A percentile compares a stretch with the other conserved stretches of the same genome.
These are phyloP conservation scores for Gymnopithys bicolor DNA, from an alignment of 2,797 vertebrate species.

Conservation along the genomic window DNA sequence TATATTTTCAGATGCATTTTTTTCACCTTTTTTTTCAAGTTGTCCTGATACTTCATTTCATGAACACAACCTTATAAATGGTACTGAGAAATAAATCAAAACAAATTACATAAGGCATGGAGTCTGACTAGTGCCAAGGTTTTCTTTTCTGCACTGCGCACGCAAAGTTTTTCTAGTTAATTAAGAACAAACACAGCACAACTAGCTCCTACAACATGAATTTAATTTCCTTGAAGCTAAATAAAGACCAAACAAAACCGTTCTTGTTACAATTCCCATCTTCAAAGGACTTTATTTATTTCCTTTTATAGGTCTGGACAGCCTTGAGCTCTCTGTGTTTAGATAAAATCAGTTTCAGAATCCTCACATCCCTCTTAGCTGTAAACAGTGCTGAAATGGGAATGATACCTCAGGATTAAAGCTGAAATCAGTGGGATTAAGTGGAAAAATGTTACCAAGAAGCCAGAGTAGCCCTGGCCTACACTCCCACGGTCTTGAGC, in stretches of 20 bases:
- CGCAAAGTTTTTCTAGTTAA: slow-evolving; percentile 5
- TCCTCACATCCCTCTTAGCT: not conserved
- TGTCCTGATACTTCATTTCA: not conserved
- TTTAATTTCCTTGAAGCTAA: slow-evolving; percentile 63
- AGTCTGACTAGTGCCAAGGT: not conserved
- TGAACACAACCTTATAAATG: not conserved
- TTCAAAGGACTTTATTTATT: slow-evolving; percentile 62
- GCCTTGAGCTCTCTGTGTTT: slow-evolving; percentile 38
- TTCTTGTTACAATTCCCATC: slow-evolving; percentile 29
- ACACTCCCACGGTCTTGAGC: not conserved
- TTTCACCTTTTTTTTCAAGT: not conserved
- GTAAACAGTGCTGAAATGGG: not conserved
- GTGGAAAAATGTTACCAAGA: not conserved
- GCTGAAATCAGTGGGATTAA: not conserved
- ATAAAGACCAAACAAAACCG: slow-evolving; percentile 25
- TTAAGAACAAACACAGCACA: slow-evolving; percentile 38
- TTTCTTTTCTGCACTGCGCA: not conserved
- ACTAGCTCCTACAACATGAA: not conserved
- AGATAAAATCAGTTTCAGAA: slow-evolving; percentile 57
- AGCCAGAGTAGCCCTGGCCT: not conserved
- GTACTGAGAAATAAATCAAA: slow-evolving; percentile 39
- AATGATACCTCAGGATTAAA: slow-evolving; percentile 5
- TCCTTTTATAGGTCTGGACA: slow-evolving; percentile 47
- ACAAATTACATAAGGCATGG: not conserved
- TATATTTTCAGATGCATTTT: not conserved